These are phyloP conservation scores for Spodoptera littoralis DNA, from an alignment of 2,888 invertebrate species.

Conservation along the genomic window DNA sequence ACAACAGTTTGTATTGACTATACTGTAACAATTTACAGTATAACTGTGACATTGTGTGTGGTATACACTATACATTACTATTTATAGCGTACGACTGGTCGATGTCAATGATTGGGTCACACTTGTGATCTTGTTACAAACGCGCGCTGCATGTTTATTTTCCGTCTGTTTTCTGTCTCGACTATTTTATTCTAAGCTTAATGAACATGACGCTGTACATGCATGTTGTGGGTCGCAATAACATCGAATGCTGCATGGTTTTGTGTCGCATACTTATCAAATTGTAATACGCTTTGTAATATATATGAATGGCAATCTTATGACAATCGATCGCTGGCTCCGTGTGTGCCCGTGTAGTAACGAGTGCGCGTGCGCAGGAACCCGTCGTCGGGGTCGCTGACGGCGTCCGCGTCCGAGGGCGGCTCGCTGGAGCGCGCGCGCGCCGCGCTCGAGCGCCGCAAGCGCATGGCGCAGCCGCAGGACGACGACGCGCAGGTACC, in stretches of 20 bases:
- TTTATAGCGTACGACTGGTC: neutral
- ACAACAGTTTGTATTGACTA: no score
- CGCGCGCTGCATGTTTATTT: conserved; percentile 38
- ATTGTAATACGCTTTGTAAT: conserved; percentile 21
- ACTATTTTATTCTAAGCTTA: conserved; percentile 27
- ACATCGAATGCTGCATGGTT: conserved; percentile 40
- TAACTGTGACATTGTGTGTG: neutral
- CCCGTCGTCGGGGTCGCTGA: conserved; percentile 94
- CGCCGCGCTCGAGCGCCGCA: conserved; percentile 90
- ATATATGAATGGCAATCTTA: neutral
- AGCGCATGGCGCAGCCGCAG: conserved; percentile 57
- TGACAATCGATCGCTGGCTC: neutral
- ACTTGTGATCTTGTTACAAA: neutral
- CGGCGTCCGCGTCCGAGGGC: conserved; percentile 94
- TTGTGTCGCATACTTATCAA: conserved; percentile 24
- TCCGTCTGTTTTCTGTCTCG: conserved; percentile 19
- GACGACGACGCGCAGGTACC: conserved; percentile 71
- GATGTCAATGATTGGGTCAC: neutral
- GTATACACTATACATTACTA: neutral
- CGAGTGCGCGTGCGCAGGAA: conserved; percentile 88
- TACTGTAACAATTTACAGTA: neutral
- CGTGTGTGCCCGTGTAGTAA: neutral
- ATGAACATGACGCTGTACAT: conserved; percentile 13
- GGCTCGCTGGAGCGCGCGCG: conserved; percentile 95
- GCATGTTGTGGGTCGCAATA: conserved; percentile 39